These are phyloP conservation scores for Litoditis marina DNA, from an alignment of 2,888 invertebrate species.

Conservation along the genomic window DNA sequence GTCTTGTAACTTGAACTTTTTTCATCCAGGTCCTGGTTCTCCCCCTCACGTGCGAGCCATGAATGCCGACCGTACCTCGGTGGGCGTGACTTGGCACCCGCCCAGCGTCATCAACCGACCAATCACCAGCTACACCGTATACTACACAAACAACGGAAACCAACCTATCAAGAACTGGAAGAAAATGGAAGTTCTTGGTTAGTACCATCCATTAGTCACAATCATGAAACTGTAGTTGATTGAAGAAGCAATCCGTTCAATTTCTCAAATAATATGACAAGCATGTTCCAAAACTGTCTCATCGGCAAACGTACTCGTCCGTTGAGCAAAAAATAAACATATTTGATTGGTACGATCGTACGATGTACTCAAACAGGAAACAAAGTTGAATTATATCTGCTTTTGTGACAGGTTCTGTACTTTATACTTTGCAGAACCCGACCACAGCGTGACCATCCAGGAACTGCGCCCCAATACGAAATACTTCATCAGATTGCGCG, in stretches of 20 bases:
- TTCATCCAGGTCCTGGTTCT: slow-evolving; percentile 51
- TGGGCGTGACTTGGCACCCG: slow-evolving; percentile 54
- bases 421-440: slow-evolving; percentile 44
- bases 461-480: slow-evolving; percentile 54
- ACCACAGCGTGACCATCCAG: slow-evolving; percentile 42
- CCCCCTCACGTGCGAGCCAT: slow-evolving; percentile 49
- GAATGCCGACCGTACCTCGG: slow-evolving; percentile 41
- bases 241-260: too few relatives aligned
- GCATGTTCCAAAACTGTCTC: too few relatives aligned
- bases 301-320: too few relatives aligned
- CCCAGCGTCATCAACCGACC: slow-evolving; percentile 57
- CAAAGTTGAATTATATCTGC: too few relatives aligned
- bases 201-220: too few relatives aligned
- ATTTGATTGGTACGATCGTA: too few relatives aligned
- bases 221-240: too few relatives aligned
- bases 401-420: too few relatives aligned
- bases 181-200: slow-evolving; percentile 46
- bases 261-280: too few relatives aligned
- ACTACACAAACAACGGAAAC: slow-evolving; percentile 58
- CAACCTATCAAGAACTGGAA: slow-evolving; percentile 59
- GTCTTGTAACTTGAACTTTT: not conserved
- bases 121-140: slow-evolving; percentile 58
- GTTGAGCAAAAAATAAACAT: too few relatives aligned
- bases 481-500: slow-evolving; percentile 56
- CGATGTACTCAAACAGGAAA: too few relatives aligned